Base-by-base conservation (phyloP, 2,888 invertebrate genomes). In the Eucera pruinosa region DNA sequence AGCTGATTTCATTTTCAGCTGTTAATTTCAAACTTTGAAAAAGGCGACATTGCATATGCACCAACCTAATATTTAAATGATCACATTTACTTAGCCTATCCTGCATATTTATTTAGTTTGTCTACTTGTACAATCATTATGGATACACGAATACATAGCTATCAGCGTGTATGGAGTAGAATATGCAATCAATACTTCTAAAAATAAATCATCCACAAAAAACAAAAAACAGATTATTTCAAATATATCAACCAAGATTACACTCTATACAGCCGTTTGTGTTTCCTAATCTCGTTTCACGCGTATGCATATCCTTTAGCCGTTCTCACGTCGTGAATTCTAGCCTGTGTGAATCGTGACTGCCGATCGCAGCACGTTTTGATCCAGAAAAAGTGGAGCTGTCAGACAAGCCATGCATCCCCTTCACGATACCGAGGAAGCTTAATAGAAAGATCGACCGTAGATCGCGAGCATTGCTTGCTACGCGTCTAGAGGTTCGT, bases 361-460 rank as follows among this genome's bases (percentile, higher is more conserved):
- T 74, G 84, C 81, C 85, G 74, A 85, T 87, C 86, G 86, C 82
- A 79, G 78, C 69, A 74, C 64, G 79, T 81, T 72, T 60, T 61
- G 61, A 69, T 68, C 61, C 43, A 47, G 52, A 39, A 77, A 82
- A 82, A 80, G 58, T 70, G 50, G 72, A 76, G 69, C 80, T 78
- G 80, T 81, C 78, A 71, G 76, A 54, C 30, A 20, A 62, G 65
- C 55, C 69, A 55, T 67, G 25, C 71, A 71, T 75, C 66, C 77
- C 54, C 43, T 68, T 69, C 60, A 66, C 68, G 45, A 36, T 74
- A 60, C 39, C 72, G 23, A 30, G 50, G 72, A 27, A 27, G 50
- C 15, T 64, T 62, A 74, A 70, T 55, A 48, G 48, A 23, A 39
- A 48, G 48, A 80, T 76, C 78, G 58, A 25, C 47, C 27, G 41